A percentile compares a stretch with the other conserved stretches of the same genome.
Evolutionary conservation across 2,888 invertebrate genomes (phyloP).

Genomic region (Orthosia gothica): DNA sequence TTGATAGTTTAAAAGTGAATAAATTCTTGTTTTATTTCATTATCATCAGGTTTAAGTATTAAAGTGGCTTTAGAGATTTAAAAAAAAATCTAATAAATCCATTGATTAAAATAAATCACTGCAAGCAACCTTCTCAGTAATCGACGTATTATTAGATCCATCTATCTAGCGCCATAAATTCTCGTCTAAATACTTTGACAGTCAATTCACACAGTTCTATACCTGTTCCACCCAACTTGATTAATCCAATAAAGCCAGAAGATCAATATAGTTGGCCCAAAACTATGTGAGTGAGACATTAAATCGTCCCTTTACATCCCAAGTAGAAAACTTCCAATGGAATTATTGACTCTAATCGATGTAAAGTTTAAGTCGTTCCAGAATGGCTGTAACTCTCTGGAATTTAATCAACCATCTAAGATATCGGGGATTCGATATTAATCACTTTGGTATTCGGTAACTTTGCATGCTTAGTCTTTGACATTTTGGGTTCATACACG

Average conservation of each 20-base stretch:
- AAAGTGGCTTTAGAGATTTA: constrained; percentile 16
- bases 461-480: constrained; percentile 72
- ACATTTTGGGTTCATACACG: constrained; percentile 71
- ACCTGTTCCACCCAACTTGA: constrained; percentile 24
- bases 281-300: constrained; percentile 67
- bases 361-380: constrained; percentile 84
- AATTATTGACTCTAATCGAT: constrained; percentile 85
- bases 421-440: constrained; percentile 82
- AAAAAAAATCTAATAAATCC: background rate
- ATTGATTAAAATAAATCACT: constrained; percentile 23
- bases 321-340: constrained; percentile 73
- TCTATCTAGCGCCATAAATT: constrained; percentile 28
- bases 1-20: constrained; percentile 5
- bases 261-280: constrained; percentile 53
- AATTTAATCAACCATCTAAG: constrained; percentile 88
- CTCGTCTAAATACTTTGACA: constrained; percentile 46
- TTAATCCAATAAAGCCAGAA: constrained; percentile 62
- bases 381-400: constrained; percentile 78
- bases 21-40: background rate
- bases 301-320: constrained; percentile 67
- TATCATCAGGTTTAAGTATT: background rate
- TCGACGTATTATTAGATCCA: constrained; percentile 27
- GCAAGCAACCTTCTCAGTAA: constrained; percentile 26
- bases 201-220: constrained; percentile 32
- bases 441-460: constrained; percentile 63